phyloP scores from a whole-genome alignment of 1,140 invertebrate species.

The Venustaconcha ellipsiformis region DNA sequence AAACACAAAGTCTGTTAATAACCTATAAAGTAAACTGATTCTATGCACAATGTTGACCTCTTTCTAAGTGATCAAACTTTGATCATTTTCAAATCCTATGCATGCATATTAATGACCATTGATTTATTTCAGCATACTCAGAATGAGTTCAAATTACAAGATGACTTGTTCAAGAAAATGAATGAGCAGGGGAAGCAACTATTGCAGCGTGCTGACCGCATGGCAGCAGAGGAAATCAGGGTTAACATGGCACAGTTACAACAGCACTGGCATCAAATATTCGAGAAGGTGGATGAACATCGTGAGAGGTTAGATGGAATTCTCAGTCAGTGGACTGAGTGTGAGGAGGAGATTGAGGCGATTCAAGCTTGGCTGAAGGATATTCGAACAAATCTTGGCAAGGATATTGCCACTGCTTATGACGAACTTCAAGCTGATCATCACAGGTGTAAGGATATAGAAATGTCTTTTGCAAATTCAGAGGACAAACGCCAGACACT shows the following conservation, averaged over 20 bases:
- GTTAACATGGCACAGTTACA: slow-evolving; percentile 47
- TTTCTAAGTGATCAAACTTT: too few species aligned
- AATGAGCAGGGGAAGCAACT: slow-evolving; percentile 71
- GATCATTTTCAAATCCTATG: too few species aligned
- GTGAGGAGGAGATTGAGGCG: slow-evolving; percentile 66
- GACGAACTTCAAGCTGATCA: slow-evolving; percentile 62
- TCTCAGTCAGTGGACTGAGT: slow-evolving; percentile 65
- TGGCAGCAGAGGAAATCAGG: slow-evolving; percentile 44
- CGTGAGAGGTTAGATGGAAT: slow-evolving; percentile 64
- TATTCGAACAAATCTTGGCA: slow-evolving; percentile 44
- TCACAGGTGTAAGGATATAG: slow-evolving; percentile 62
- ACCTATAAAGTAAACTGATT: too few species aligned
- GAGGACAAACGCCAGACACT: slow-evolving; percentile 70
- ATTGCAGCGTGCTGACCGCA: slow-evolving; percentile 75
- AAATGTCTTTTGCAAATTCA: slow-evolving; percentile 46
- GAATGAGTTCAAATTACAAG: slow-evolving; percentile 55
- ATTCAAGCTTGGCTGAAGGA: slow-evolving; percentile 61
- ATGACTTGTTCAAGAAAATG: slow-evolving; percentile 54
- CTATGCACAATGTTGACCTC: too few species aligned
- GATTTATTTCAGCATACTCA: slow-evolving; percentile 46
- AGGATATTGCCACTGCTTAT: slow-evolving; percentile 56
- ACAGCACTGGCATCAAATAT: slow-evolving; percentile 70
- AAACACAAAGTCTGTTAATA: too few species aligned
- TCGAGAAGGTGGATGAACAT: slow-evolving; percentile 80
- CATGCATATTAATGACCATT: not conserved